Evolutionary conservation across 2,797 vertebrate genomes (phyloP).

Genomic region (Pygocentrus nattereri): DNA sequence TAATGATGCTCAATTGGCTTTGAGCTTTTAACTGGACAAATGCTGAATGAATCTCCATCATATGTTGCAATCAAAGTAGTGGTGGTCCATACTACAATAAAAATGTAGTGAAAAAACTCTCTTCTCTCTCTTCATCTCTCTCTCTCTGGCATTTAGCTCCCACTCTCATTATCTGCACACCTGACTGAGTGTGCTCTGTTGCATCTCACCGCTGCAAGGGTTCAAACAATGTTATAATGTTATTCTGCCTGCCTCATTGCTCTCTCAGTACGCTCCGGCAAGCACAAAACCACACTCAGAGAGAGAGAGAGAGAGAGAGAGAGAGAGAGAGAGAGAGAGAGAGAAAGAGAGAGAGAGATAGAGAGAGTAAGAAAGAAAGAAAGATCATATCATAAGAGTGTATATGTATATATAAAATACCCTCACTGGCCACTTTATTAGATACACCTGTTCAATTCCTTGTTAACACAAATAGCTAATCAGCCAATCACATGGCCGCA

Average conservation of each 20-base stretch:
- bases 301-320: not conserved
- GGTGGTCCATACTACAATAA: not conserved
- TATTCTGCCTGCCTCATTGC: constrained; percentile 48
- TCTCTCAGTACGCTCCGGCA: constrained; percentile 11
- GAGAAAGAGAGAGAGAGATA: not conserved
- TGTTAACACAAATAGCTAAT: too few relatives aligned
- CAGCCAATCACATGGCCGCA: too few relatives aligned
- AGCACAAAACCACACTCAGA: constrained; percentile 21
- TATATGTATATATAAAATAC: too few relatives aligned
- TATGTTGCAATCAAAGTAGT: too few relatives aligned
- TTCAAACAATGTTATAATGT: constrained; percentile 53
- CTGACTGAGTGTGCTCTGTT: constrained; percentile 44
- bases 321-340: not conserved
- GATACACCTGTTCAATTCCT: too few relatives aligned
- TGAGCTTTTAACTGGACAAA: too few relatives aligned
- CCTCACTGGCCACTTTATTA: too few relatives aligned
- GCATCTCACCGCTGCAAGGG: constrained; percentile 28
- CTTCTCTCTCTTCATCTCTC: not conserved
- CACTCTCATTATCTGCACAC: constrained; percentile 42
- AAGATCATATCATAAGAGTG: not conserved
- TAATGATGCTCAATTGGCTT: too few relatives aligned
- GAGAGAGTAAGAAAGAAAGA: not conserved
- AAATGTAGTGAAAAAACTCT: not conserved
- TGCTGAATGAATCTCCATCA: too few relatives aligned
- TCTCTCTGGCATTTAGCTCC: constrained; percentile 26